phyloP scores from a whole-genome alignment of 2,888 invertebrate species.

The Agonopterix heracliana region DNA sequence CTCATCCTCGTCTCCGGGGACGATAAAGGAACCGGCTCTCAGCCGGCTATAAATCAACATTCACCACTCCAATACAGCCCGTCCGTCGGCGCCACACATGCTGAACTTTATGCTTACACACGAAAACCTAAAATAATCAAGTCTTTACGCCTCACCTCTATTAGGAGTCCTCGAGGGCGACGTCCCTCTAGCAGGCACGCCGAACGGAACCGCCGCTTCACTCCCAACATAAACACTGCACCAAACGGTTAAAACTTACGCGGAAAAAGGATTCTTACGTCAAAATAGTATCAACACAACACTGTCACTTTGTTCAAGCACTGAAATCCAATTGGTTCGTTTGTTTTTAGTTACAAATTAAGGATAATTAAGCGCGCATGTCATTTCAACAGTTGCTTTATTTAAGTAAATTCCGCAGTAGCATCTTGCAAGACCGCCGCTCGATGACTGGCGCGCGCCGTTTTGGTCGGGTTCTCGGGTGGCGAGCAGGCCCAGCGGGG shows the following conservation, averaged over 20 bases:
- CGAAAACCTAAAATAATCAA: constrained; percentile 32
- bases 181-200: constrained; percentile 63
- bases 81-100: constrained; percentile 12
- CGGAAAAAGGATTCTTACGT: constrained; percentile 33
- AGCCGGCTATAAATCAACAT: constrained; percentile 22
- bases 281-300: constrained; percentile 42
- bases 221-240: constrained; percentile 73
- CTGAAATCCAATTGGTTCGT: constrained; percentile 62
- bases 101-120: constrained; percentile 13
- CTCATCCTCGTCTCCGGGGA: constrained; percentile 22
- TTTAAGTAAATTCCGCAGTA: constrained; percentile 21
- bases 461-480: constrained; percentile 20
- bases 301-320: constrained; percentile 53
- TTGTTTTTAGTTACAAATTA: constrained; percentile 65
- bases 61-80: not conserved
- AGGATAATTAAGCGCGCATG: constrained; percentile 58
- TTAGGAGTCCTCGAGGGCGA: constrained; percentile 66
- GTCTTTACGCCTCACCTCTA: constrained; percentile 42
- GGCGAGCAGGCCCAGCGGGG: constrained; percentile 21
- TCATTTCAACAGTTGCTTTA: constrained; percentile 41
- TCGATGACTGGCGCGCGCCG: constrained; percentile 62
- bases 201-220: constrained; percentile 61
- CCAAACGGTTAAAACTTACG: constrained; percentile 54
- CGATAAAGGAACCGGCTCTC: constrained; percentile 41
- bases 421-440: constrained; percentile 47